Evolutionary conservation across 2,797 vertebrate species (phyloP).

Genomic region (Spheniscus humboldti): DNA sequence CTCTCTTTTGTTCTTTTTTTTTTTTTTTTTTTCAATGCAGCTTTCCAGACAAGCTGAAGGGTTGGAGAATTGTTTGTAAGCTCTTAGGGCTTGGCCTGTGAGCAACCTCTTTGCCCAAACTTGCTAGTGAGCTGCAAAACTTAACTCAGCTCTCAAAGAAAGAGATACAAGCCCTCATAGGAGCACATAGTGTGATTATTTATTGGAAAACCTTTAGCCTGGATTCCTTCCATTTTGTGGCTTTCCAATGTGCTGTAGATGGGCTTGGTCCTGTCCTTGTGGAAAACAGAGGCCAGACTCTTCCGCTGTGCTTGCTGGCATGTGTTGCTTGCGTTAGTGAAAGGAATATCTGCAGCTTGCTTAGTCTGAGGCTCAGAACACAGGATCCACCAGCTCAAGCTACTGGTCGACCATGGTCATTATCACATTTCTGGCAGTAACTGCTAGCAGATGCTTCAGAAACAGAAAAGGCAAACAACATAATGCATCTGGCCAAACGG

Average conservation of each 20-base stretch:
- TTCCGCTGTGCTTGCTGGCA: neutral
- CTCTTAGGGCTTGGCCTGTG: neutral
- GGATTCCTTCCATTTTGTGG: neutral
- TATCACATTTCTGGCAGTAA: slow-evolving; percentile 24
- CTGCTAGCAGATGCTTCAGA: slow-evolving; percentile 25
- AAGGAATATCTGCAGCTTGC: neutral
- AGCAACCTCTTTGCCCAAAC: slow-evolving; percentile 19
- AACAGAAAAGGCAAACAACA: neutral
- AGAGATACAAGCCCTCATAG: neutral
- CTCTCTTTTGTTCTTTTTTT: no score
- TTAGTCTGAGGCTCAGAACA: neutral
- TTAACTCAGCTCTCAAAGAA: neutral
- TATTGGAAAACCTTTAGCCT: slow-evolving; percentile 5
- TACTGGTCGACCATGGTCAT: neutral
- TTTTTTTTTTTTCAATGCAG: neutral
- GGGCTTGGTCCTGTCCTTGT: neutral
- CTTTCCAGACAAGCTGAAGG: neutral
- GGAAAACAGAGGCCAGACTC: neutral
- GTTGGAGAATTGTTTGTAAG: neutral
- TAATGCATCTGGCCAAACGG: neutral
- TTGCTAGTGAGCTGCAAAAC: neutral
- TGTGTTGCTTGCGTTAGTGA: neutral
- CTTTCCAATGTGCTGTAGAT: neutral
- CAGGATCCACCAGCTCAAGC: neutral
- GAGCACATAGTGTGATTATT: neutral